Evolutionary conservation across 2,888 invertebrate genomes (phyloP).

Genomic region (Exephanes ischioxanthus): DNA sequence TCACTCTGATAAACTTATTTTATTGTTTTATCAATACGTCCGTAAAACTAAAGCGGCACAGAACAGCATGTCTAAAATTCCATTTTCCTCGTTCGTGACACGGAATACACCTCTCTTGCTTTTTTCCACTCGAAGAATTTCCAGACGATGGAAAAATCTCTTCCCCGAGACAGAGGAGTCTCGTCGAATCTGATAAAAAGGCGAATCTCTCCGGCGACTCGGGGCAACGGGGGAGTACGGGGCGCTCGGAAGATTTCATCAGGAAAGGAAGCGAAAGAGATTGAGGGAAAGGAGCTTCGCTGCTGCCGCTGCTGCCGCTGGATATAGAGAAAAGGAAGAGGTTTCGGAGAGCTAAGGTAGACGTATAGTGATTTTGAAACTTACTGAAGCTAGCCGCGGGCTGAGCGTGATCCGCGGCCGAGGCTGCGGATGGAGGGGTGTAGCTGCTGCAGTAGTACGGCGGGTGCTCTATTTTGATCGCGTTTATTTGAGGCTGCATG

Average conservation of each 20-base stretch:
- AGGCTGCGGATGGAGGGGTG: conserved; percentile 89
- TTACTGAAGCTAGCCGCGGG: conserved; percentile 84
- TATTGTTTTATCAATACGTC: neutral
- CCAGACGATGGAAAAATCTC: conserved; percentile 37
- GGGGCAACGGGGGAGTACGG: neutral
- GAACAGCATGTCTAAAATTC: neutral
- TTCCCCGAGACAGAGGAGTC: conserved; percentile 25
- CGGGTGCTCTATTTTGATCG: conserved; percentile 93
- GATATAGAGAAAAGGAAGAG: conserved; percentile 51
- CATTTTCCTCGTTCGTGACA: conserved; percentile 12
- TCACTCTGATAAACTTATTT: neutral
- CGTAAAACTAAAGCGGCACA: conserved; percentile 18
- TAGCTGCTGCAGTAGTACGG: conserved; percentile 94
- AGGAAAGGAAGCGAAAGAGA: conserved; percentile 50
- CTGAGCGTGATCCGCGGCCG: conserved; percentile 85
- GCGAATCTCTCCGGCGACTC: conserved; percentile 36
- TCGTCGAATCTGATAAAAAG: conserved; percentile 44
- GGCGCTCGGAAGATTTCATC: conserved; percentile 50
- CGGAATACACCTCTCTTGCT: conserved; percentile 11
- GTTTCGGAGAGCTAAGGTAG: conserved; percentile 18
- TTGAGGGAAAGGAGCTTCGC: conserved; percentile 46
- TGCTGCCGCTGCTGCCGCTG: conserved; percentile 18
- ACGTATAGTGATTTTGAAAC: conserved; percentile 76
- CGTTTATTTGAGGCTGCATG: conserved; percentile 90
- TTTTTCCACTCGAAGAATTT: conserved; percentile 21